A percentile compares a stretch with the other conserved stretches of the same genome.
These are phyloP conservation scores for Scrobipalpa costella DNA, from an alignment of 2,888 invertebrate genomes.

Conservation along the genomic window DNA sequence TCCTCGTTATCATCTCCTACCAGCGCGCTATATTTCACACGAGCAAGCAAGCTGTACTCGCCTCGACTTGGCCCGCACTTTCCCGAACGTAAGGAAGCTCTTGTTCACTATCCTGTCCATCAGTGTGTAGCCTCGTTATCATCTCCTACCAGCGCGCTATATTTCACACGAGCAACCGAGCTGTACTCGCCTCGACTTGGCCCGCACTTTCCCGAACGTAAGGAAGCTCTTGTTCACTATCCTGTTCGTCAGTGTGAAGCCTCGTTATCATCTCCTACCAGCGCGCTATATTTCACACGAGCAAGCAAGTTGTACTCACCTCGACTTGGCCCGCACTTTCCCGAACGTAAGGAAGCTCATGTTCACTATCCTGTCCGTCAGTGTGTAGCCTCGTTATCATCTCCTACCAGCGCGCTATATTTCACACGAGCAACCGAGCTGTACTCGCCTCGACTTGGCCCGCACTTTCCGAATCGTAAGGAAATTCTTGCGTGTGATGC, in stretches of 20 bases:
- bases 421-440: slow-evolving; percentile 48
- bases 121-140: slow-evolving; percentile 49
- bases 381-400: slow-evolving; percentile 50
- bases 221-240: neutral
- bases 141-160: slow-evolving; percentile 52
- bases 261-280: slow-evolving; percentile 51
- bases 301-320: slow-evolving; percentile 7
- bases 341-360: neutral
- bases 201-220: neutral
- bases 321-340: slow-evolving; percentile 10
- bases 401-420: slow-evolving; percentile 56
- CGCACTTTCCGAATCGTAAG: neutral
- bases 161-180: slow-evolving; percentile 53
- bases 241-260: slow-evolving; percentile 37
- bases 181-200: slow-evolving; percentile 3
- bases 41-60: slow-evolving; percentile 22
- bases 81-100: neutral
- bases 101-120: too few species aligned
- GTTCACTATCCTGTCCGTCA: slow-evolving; percentile 26
- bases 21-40: slow-evolving; percentile 65
- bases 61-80: slow-evolving; percentile 7
- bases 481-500: neutral
- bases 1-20: slow-evolving; percentile 47
- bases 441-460: slow-evolving; percentile 14
- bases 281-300: slow-evolving; percentile 63